A percentile compares a stretch with the other conserved stretches of the same genome.
phyloP scores from a whole-genome alignment of 1,140 invertebrate genomes.

The Drosophila sp. region DNA sequence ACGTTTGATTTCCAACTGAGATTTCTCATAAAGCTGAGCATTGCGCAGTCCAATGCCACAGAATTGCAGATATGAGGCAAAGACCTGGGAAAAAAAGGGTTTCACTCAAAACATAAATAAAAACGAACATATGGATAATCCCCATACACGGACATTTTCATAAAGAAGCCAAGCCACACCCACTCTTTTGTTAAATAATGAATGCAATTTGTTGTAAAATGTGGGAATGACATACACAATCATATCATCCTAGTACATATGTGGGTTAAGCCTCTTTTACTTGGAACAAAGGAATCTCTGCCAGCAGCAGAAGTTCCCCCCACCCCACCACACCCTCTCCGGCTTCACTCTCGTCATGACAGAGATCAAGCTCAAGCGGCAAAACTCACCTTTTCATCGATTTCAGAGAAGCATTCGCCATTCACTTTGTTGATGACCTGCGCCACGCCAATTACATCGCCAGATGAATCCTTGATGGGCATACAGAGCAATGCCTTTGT shows the following conservation, averaged over 20 bases:
- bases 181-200: slow-evolving; percentile 63
- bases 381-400: slow-evolving; percentile 90
- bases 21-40: slow-evolving; percentile 96
- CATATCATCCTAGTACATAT: slow-evolving; percentile 26
- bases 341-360: slow-evolving; percentile 17
- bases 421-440: slow-evolving; percentile 98
- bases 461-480: slow-evolving; percentile 97
- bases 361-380: slow-evolving; percentile 13
- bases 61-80: slow-evolving; percentile 96
- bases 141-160: slow-evolving; percentile 38
- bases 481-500: slow-evolving; percentile 96
- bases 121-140: slow-evolving; percentile 41
- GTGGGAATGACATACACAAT: neutral
- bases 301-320: neutral
- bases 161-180: slow-evolving; percentile 34
- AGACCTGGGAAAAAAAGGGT: slow-evolving; percentile 84
- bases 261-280: slow-evolving; percentile 36
- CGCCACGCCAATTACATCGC: slow-evolving; percentile 97
- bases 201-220: slow-evolving; percentile 59
- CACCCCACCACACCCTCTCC: too few relatives aligned
- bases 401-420: slow-evolving; percentile 90
- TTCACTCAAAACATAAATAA: neutral
- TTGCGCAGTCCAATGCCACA: slow-evolving; percentile 97
- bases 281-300: slow-evolving; percentile 46
- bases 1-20: slow-evolving; percentile 95